These are phyloP conservation scores for Limnephilus auricula DNA, from an alignment of 2,888 invertebrate genomes.

Conservation along the genomic window DNA sequence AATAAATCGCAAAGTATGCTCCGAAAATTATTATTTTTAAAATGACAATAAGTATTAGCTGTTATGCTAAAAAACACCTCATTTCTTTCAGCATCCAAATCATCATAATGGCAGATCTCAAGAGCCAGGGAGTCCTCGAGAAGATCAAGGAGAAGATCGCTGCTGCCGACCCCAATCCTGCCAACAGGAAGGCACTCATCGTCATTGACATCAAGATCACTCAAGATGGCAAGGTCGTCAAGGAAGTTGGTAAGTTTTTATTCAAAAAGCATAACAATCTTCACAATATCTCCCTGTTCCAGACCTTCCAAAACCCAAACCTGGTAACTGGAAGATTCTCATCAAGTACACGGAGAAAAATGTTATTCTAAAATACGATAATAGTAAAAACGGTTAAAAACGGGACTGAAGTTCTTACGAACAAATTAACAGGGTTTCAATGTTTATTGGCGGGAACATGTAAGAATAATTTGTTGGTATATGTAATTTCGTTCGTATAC, in stretches of 20 bases:
- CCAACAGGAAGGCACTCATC: conserved; percentile 57
- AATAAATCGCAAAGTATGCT: too few species aligned
- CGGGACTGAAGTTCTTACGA: too few species aligned
- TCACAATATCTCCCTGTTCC: not conserved
- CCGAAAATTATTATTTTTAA: too few species aligned
- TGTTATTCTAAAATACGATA: too few species aligned
- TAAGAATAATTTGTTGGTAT: too few species aligned
- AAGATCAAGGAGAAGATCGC: conserved; percentile 63
- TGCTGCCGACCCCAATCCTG: conserved; percentile 61
- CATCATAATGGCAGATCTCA: not conserved
- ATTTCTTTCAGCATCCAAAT: not conserved
- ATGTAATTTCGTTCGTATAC: too few species aligned
- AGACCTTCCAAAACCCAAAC: not conserved
- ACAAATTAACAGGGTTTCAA: too few species aligned
- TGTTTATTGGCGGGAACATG: too few species aligned
- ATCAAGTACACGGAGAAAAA: too few species aligned
- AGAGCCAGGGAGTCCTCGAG: conserved; percentile 30
- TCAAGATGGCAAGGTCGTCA: conserved; percentile 57
- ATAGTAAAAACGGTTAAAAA: too few species aligned
- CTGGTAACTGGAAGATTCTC: not conserved
- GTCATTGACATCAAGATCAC: conserved; percentile 61
- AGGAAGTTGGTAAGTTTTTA: conserved; percentile 62
- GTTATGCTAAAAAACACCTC: not conserved
- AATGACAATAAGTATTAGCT: too few species aligned
- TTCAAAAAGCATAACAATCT: not conserved